phyloP scores from a whole-genome alignment of 2,888 invertebrate genomes.

The Psylliodes chrysocephalus region DNA sequence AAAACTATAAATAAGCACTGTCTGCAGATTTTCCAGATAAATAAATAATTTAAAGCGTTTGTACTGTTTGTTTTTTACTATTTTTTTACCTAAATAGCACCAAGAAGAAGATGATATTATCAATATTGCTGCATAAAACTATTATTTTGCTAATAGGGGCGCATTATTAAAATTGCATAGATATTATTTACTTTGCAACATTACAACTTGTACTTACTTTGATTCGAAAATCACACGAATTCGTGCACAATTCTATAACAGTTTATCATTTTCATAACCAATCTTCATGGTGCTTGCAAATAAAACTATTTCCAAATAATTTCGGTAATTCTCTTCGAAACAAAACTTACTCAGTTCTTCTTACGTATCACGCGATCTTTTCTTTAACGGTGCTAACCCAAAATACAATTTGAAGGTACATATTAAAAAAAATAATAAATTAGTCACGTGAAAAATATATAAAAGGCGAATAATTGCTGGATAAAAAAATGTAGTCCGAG shows the following conservation, averaged over 20 bases:
- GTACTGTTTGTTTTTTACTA: too few relatives aligned
- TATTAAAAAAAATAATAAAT: slow-evolving; percentile 28
- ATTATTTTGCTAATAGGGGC: too few relatives aligned
- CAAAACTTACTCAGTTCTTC: neutral
- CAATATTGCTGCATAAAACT: too few relatives aligned
- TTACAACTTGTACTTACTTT: too few relatives aligned
- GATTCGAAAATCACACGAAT: neutral
- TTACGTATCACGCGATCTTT: slow-evolving; percentile 9
- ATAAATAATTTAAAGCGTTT: too few relatives aligned
- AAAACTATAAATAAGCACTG: too few relatives aligned
- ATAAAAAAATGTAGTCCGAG: slow-evolving; percentile 11
- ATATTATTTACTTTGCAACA: neutral
- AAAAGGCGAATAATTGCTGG: slow-evolving; percentile 36
- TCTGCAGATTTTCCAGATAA: too few relatives aligned
- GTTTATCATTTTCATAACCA: neutral
- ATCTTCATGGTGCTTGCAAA: neutral
- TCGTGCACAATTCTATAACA: neutral
- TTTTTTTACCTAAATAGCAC: too few relatives aligned
- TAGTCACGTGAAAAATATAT: slow-evolving; percentile 36
- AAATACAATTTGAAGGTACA: slow-evolving; percentile 20
- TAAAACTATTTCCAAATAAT: neutral
- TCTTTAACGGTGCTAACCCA: slow-evolving; percentile 5
- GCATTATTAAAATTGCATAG: too few relatives aligned
- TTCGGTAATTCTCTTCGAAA: neutral
- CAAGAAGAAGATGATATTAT: too few relatives aligned